Conservation (phyloP, 1,140 invertebrate genomes). For the honey bee (Apis mellifera) region Amel_HAv3.1 CM009935.2:11944501-11945000, state of each 20-base stretch:
- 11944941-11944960: background rate
- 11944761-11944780: background rate
- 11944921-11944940: background rate
- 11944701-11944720: too few species aligned
- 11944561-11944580: too few species aligned
- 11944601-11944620: background rate
- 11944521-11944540: too few species aligned
- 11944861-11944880: slow-evolving; percentile 19
- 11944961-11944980: background rate
- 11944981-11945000: background rate
- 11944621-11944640: background rate
- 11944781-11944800: too few species aligned
- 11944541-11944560: too few species aligned
- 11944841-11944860: slow-evolving; percentile 15
- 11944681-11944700: background rate
- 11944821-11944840: background rate
- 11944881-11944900: background rate
- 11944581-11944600: background rate
- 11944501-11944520: too few species aligned
- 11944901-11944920: too few species aligned
- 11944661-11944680: background rate
- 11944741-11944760: too few species aligned
- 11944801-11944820: slow-evolving; percentile 3
- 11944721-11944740: background rate
- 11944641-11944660: background rate